Evolutionary conservation across 1,140 invertebrate genomes (phyloP), one percentile per base, ranked within the genome.

Genomic region (Armadillidium nasatum): DNA sequence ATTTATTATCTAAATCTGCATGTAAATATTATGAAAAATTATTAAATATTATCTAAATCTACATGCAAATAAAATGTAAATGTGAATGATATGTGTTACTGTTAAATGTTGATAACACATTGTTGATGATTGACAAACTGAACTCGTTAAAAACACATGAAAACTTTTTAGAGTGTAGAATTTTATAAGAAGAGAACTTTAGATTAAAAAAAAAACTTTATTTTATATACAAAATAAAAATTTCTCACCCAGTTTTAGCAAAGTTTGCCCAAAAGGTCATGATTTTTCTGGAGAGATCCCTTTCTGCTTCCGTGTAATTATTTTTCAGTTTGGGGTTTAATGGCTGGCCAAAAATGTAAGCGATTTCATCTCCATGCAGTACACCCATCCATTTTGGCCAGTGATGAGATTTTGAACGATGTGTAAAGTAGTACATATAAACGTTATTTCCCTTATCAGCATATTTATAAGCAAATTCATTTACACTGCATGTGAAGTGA

Each of bases 201-300:
- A n/a, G n/a, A n/a, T n/a, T n/a, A n/a, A n/a, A n/a, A n/a, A n/a
- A n/a, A n/a, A n/a, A n/a, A n/a, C n/a, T n/a, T n/a, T n/a, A n/a
- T n/a, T n/a, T n/a, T n/a, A n/a, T n/a, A n/a, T n/a, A n/a, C n/a
- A n/a, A n/a, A n/a, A n/a, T n/a, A 15, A 60, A 60, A 60, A 60
- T 60, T 60, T 19, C 88, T 88, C 86, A 95, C 92, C 94, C 95
- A 74, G 93, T 93, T 87, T 94, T 95, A 13, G 94, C 94, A 84
- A 98, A 98, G 84, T 97, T 96, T 0, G 93, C 91, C 95, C 95
- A 98, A 85, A 96, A 97, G 81, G 90, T 89, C 94, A 98, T 97
- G 83, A 98, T 92, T 75, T 91, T 88, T 82, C 89, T 90, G 76
- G 92, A 93, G 33, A 98, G 88, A 60, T 91, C 88, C 10, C 92